Base-by-base conservation (phyloP, 2,113 vertebrate genomes). In the Gadus chalcogrammus region DNA sequence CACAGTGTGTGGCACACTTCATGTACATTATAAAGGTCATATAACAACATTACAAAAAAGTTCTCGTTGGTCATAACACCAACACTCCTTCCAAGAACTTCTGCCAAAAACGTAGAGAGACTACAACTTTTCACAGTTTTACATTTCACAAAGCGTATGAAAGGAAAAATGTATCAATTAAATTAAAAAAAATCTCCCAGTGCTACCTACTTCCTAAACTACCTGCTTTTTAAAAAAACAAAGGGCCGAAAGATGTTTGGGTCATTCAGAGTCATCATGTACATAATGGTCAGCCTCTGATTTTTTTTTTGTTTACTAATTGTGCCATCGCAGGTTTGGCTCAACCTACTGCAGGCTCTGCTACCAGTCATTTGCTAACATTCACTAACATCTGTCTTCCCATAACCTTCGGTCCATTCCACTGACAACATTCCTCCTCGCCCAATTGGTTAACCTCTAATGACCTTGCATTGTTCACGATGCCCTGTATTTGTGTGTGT, bases 401-500 rank as follows among this genome's bases (percentile, higher is more conserved):
- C 27, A 42, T n/a, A 24, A 18, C 64, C 69, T 64, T 67, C 52
- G 28, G 31, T 53, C 60, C 61, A 62, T 69, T 72, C 63, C 64
- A n/a, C 13, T 27, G 8, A 73, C 27, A 53, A 62, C 68, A 69
- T 69, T 73, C 65, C 17, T 42, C 53, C 35, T 27, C 17, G 18
- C 24, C 5, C 18, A 77, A 65, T 18, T 58, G 62, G 31, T 67
- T 76, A 70, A 72, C 68, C 65, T 75, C 5, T 38, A 68, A 42
- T 72, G 69, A 79, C 82, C 72, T 76, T 74, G 64, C 20, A 20
- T 48, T 64, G 27, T 11, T 3, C 11, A 28, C 22, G 31, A 27
- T 60, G 15, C 60, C 13, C 27, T 15, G 22, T 11, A 2, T 62
- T 12, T 62, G 61, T 31, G 61, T 62, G 31, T 35, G 31, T 35